Evolutionary conservation across 2,797 vertebrate genomes (phyloP).

Genomic region (Champsocephalus esox): DNA sequence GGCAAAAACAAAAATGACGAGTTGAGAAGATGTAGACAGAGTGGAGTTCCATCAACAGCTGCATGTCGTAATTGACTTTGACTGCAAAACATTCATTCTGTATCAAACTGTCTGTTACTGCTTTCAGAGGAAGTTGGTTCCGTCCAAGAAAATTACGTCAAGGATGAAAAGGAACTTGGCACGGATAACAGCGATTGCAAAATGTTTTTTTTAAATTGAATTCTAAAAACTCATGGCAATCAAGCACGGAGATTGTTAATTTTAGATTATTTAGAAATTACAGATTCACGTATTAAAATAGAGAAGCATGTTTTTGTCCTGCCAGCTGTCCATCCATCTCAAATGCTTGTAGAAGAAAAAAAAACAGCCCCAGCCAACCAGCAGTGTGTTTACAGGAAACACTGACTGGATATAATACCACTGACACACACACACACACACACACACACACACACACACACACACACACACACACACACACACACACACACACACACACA

Average conservation of each 20-base stretch:
- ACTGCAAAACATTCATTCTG: not conserved
- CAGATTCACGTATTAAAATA: slow-evolving; percentile 34
- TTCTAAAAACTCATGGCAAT: not conserved
- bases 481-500: no score
- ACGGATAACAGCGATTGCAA: slow-evolving; percentile 18
- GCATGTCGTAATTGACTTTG: slow-evolving; percentile 5
- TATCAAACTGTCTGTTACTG: not conserved
- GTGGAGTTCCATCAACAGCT: slow-evolving; percentile 14
- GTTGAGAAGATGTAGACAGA: no score
- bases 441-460: not conserved
- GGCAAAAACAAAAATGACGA: no score
- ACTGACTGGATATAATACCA: slow-evolving; percentile 13
- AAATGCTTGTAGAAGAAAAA: slow-evolving; percentile 4
- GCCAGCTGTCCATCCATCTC: slow-evolving; percentile 41
- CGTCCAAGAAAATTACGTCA: slow-evolving; percentile 3
- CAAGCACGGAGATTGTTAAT: slow-evolving; percentile 3
- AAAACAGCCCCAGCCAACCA: not conserved
- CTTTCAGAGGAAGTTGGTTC: slow-evolving; percentile 34
- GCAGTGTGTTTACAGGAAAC: slow-evolving; percentile 37
- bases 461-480: no score
- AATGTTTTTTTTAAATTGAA: not conserved
- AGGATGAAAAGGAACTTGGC: slow-evolving; percentile 16
- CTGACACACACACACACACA: not conserved
- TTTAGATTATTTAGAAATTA: slow-evolving; percentile 20
- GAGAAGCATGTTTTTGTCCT: slow-evolving; percentile 10